phyloP scores from a whole-genome alignment of 2,888 invertebrate species.

The Sinopyrophorus schimmeli region DNA sequence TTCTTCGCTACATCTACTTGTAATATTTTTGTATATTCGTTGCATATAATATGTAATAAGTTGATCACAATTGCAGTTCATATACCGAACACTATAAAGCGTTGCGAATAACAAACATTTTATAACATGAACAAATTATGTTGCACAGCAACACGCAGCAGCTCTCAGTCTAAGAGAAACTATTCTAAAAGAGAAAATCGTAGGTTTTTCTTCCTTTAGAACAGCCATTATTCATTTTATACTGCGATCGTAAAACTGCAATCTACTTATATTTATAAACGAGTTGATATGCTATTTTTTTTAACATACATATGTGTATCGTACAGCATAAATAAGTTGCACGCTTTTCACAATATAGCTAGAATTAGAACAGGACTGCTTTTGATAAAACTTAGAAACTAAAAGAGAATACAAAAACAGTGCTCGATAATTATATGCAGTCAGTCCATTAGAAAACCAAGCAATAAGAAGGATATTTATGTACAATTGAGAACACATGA shows the following conservation, averaged over 20 bases:
- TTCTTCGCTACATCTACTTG: slow-evolving; percentile 33
- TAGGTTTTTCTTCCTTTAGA: slow-evolving; percentile 11
- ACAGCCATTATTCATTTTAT: slow-evolving; percentile 17
- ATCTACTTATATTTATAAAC: too few species aligned
- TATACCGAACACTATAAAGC: slow-evolving; percentile 58
- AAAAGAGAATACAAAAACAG: too few species aligned
- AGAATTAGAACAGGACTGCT: slow-evolving; percentile 40
- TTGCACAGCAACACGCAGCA: slow-evolving; percentile 45
- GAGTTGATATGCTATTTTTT: slow-evolving; percentile 52
- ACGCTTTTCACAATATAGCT: slow-evolving; percentile 22
- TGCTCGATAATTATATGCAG: slow-evolving; percentile 27
- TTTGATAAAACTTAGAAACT: too few species aligned
- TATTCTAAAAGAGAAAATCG: slow-evolving; percentile 32
- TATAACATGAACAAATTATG: slow-evolving; percentile 51
- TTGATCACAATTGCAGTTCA: slow-evolving; percentile 57
- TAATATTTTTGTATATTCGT: slow-evolving; percentile 40
- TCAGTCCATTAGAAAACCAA: slow-evolving; percentile 35
- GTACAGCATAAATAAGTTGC: slow-evolving; percentile 30
- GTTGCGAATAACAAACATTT: slow-evolving; percentile 46
- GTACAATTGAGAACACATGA: slow-evolving; percentile 32
- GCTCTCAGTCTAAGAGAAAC: slow-evolving; percentile 50
- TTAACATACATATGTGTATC: slow-evolving; percentile 45
- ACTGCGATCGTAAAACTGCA: too few species aligned
- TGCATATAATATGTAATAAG: slow-evolving; percentile 39
- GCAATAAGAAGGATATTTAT: slow-evolving; percentile 28